Conservation (phyloP, 2,797 vertebrate genomes). For the Paramormyrops hopkinsi region DNA sequence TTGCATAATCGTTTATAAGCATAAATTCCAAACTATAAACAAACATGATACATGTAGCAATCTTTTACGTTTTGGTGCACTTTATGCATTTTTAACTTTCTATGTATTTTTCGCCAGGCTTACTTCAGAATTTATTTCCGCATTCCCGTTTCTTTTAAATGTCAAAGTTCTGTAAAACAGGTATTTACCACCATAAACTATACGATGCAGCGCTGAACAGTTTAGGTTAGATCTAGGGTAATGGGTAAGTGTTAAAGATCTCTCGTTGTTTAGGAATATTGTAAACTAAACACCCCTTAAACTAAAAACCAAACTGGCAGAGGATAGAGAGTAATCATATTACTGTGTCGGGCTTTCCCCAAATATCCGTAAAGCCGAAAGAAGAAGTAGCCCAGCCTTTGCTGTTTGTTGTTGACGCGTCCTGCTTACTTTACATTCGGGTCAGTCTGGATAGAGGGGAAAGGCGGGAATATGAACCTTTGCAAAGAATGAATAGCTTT, state of each 20-base stretch:
- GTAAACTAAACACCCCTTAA: neutral
- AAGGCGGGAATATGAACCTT: neutral
- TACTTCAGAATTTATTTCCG: neutral
- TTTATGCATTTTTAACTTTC: neutral
- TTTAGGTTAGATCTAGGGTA: neutral
- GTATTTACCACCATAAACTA: neutral
- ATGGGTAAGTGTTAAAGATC: neutral
- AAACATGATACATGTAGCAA: neutral
- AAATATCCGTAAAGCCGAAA: neutral
- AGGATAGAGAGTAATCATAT: neutral
- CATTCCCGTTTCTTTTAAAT: neutral
- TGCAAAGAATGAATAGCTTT: neutral
- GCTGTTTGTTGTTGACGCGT: neutral
- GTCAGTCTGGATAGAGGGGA: neutral
- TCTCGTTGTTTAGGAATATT: neutral
- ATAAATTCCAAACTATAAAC: neutral
- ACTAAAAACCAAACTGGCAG: neutral
- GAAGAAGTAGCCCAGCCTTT: neutral
- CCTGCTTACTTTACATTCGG: neutral
- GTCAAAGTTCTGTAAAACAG: neutral
- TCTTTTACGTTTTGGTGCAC: neutral
- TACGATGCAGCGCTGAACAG: neutral
- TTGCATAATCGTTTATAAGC: neutral
- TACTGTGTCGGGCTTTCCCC: neutral
- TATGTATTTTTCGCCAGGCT: neutral